Percentiles rank a stretch among this genome's conserved stretches.
Evolutionary conservation across 1,140 invertebrate genomes (phyloP).

Genomic region (Drosophila leontia): DNA sequence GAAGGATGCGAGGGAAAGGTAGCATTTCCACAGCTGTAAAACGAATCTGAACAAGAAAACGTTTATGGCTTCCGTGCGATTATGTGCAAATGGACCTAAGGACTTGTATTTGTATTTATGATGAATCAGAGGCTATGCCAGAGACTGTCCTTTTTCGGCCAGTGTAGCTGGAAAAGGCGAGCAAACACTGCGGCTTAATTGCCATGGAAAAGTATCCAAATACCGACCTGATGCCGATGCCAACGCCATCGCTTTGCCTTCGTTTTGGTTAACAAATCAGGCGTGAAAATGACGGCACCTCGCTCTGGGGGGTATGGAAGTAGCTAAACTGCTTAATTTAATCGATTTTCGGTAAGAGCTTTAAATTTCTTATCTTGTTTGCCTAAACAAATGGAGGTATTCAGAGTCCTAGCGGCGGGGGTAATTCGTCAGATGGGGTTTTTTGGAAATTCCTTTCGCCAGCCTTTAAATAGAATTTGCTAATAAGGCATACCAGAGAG

Average conservation of each 20-base stretch:
- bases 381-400: slow-evolving; percentile 17
- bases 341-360: slow-evolving; percentile 51
- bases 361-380: slow-evolving; percentile 61
- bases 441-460: background rate
- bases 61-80: slow-evolving; percentile 31
- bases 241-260: slow-evolving; percentile 15
- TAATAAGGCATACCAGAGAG: slow-evolving; percentile 4
- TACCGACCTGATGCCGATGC: slow-evolving; percentile 35
- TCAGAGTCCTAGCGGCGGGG: background rate
- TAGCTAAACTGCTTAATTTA: slow-evolving; percentile 53
- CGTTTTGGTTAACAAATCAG: slow-evolving; percentile 59
- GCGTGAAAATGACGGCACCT: slow-evolving; percentile 58
- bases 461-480: slow-evolving; percentile 4
- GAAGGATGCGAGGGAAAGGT: slow-evolving; percentile 17
- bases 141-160: slow-evolving; percentile 1
- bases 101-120: background rate
- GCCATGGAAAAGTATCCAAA: slow-evolving; percentile 51
- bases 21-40: slow-evolving; percentile 28
- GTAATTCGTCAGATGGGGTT: slow-evolving; percentile 19
- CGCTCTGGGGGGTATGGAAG: slow-evolving; percentile 10
- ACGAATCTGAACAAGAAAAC: slow-evolving; percentile 17
- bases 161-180: slow-evolving; percentile 29
- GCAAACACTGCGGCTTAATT: slow-evolving; percentile 45
- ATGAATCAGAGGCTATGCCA: background rate
- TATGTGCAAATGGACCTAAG: slow-evolving; percentile 7